phyloP scores from a whole-genome alignment of 1,140 invertebrate genomes.

The Achatina immaculata region DNA sequence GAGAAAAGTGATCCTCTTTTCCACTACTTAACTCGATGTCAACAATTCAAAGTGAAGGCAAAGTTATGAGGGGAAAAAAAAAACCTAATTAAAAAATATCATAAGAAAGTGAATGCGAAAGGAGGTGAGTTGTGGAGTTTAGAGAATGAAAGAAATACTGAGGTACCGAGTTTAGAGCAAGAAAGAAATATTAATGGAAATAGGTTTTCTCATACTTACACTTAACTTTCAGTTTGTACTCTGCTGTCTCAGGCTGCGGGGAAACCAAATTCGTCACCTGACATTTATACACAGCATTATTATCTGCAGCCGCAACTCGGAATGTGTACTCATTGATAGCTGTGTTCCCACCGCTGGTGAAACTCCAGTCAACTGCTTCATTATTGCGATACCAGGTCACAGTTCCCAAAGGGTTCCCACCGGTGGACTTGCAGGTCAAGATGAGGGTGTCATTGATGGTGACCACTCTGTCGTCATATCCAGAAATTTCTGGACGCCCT shows the following conservation, averaged over 20 bases:
- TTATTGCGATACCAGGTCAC: slow-evolving; percentile 95
- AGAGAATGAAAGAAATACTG: too few relatives aligned
- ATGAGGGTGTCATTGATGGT: slow-evolving; percentile 88
- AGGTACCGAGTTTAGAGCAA: not conserved
- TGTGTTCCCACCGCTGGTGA: slow-evolving; percentile 79
- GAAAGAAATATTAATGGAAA: too few relatives aligned
- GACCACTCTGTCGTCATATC: slow-evolving; percentile 90
- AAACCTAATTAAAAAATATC: too few relatives aligned
- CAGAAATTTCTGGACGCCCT: slow-evolving; percentile 91
- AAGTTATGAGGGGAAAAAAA: too few relatives aligned
- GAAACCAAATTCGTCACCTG: slow-evolving; percentile 92
- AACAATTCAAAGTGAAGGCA: too few relatives aligned
- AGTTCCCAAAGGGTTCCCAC: slow-evolving; percentile 94
- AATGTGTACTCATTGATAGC: slow-evolving; percentile 74
- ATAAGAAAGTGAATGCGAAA: too few relatives aligned
- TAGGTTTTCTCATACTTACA: slow-evolving; percentile 79
- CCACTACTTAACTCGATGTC: too few relatives aligned
- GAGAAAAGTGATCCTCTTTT: too few relatives aligned
- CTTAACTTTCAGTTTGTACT: slow-evolving; percentile 88
- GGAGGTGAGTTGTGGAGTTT: too few relatives aligned
- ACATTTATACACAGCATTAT: slow-evolving; percentile 92
- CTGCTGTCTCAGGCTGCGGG: slow-evolving; percentile 85
- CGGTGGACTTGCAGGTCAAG: slow-evolving; percentile 88
- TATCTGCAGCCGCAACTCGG: slow-evolving; percentile 87
- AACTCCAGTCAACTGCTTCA: slow-evolving; percentile 84